A percentile compares a stretch with the other conserved stretches of the same genome.
phyloP scores from a whole-genome alignment of 2,888 invertebrate species.

The Drosophila suboccidentalis region DNA sequence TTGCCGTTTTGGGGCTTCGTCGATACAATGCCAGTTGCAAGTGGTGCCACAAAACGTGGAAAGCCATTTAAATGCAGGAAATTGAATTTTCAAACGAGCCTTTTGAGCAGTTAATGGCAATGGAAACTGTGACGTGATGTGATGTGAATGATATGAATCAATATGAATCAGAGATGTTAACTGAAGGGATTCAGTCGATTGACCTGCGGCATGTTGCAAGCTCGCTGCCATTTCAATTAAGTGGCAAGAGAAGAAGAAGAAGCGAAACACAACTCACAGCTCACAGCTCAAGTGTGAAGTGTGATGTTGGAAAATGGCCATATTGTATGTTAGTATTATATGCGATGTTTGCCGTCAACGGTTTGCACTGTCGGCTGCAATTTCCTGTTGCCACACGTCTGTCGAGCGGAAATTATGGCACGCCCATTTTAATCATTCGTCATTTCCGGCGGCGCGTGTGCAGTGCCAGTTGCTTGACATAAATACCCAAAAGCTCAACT shows the following conservation, averaged over 20 bases:
- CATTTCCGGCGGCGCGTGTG: constrained; percentile 61
- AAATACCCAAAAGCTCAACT: constrained; percentile 41
- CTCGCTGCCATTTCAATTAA: constrained; percentile 46
- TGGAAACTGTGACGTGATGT: constrained; percentile 15
- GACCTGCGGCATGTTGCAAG: constrained; percentile 26
- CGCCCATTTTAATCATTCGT: constrained; percentile 78
- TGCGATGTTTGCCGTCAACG: constrained; percentile 40
- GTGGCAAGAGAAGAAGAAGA: constrained; percentile 15
- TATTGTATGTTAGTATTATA: constrained; percentile 39
- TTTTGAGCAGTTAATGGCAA: constrained; percentile 33
- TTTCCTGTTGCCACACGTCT: constrained; percentile 66
- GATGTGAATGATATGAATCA: constrained; percentile 47
- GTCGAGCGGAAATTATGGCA: constrained; percentile 76
- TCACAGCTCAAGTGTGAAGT: constrained; percentile 20
- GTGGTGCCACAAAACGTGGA: constrained; percentile 39
- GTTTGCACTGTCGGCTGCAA: constrained; percentile 55
- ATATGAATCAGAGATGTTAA: constrained; percentile 13
- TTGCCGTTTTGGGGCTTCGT: constrained; percentile 24
- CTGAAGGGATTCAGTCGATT: constrained; percentile 30
- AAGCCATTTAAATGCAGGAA: constrained; percentile 79
- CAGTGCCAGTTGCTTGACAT: constrained; percentile 48
- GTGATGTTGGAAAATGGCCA: constrained; percentile 46
- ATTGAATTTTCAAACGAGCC: constrained; percentile 67
- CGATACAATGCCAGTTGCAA: constrained; percentile 29
- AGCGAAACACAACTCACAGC: constrained; percentile 10